A percentile compares a stretch with the other conserved stretches of the same genome.
These are phyloP conservation scores for Ceratosolen fusciceps DNA, from an alignment of 1,140 invertebrate species.

Conservation along the genomic window DNA sequence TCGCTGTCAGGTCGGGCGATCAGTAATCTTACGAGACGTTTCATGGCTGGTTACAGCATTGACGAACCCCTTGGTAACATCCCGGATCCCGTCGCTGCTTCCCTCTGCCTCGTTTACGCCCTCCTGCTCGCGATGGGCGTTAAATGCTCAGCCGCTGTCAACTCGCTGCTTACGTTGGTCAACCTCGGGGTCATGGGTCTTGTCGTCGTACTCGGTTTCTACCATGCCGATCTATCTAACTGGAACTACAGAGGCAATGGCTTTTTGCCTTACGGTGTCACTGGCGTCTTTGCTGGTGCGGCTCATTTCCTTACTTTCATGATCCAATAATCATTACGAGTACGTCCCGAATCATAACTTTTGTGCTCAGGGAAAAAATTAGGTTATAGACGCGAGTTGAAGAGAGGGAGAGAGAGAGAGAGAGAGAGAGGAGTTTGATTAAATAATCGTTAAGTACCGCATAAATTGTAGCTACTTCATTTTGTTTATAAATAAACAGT, in stretches of 20 bases:
- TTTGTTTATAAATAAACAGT: too few species aligned
- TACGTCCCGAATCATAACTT: too few species aligned
- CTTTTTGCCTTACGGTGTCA: constrained; percentile 86
- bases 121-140: constrained; percentile 84
- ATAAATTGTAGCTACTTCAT: too few species aligned
- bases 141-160: constrained; percentile 88
- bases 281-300: constrained; percentile 77
- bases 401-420: not conserved
- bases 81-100: constrained; percentile 86
- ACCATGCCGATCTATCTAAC: constrained; percentile 84
- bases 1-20: constrained; percentile 85
- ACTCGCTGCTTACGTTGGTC: constrained; percentile 84
- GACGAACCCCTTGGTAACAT: constrained; percentile 81
- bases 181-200: constrained; percentile 83
- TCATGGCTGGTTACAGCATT: constrained; percentile 77
- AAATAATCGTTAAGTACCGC: too few species aligned
- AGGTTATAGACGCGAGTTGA: not conserved
- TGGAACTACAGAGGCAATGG: constrained; percentile 83
- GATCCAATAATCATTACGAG: too few species aligned
- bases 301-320: not conserved
- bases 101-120: constrained; percentile 82
- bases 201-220: constrained; percentile 84
- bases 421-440: not conserved
- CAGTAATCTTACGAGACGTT: constrained; percentile 82
- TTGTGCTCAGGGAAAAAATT: too few species aligned